Conservation (phyloP, 2,797 vertebrate species). For the Tiaroga cobitis region DNA sequence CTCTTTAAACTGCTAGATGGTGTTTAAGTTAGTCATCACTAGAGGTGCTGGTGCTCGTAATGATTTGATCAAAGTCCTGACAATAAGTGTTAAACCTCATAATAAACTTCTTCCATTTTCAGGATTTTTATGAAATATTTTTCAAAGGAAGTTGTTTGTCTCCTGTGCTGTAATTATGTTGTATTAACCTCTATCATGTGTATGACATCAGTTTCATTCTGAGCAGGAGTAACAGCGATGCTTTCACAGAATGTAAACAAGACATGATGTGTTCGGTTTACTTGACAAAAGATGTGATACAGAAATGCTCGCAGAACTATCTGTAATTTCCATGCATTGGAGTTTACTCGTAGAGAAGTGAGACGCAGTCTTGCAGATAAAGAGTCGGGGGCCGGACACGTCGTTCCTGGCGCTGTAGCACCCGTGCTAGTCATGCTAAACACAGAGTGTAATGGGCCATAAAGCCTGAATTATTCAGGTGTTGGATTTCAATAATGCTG, state of each 20-base stretch:
- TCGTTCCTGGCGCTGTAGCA: constrained; percentile 19
- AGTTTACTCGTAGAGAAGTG: background rate
- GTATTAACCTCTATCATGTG: background rate
- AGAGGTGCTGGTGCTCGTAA: background rate
- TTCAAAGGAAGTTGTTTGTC: background rate
- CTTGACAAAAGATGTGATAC: background rate
- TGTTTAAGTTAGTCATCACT: background rate
- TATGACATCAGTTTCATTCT: background rate
- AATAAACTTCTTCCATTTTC: background rate
- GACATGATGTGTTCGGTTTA: constrained; percentile 1
- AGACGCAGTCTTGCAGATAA: background rate
- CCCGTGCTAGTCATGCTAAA: constrained; percentile 20
- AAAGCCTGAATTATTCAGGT: constrained; percentile 57
- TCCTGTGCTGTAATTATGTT: background rate
- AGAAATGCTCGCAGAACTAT: background rate
- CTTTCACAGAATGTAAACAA: background rate
- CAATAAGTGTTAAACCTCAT: background rate
- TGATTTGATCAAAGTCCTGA: background rate
- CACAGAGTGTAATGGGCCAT: constrained; percentile 38
- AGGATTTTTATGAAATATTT: background rate
- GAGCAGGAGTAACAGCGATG: background rate
- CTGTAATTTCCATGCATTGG: background rate
- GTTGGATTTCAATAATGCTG: constrained; percentile 31
- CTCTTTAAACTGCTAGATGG: too few relatives aligned
- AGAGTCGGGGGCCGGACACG: background rate